Conservation (phyloP, 2,113 vertebrate species). For the Paradisaea rubra region DNA sequence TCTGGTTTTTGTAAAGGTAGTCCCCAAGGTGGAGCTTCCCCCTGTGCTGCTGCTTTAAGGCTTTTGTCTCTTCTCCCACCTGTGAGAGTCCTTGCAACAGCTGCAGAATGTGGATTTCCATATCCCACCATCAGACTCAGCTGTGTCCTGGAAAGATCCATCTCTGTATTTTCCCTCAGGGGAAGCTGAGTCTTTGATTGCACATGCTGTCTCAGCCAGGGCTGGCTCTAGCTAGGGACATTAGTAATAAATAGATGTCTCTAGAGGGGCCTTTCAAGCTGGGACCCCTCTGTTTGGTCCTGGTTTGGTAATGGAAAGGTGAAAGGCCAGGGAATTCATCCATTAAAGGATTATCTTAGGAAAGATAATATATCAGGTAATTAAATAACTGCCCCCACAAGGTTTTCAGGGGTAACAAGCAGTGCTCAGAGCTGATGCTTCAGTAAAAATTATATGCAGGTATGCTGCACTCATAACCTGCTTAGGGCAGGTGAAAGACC, state of each 20-base stretch:
- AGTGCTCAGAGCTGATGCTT: background rate
- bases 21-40: background rate
- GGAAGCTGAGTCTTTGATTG: background rate
- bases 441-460: background rate
- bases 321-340: constrained; percentile 23
- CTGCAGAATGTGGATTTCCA: constrained; percentile 6
- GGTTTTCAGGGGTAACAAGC: background rate
- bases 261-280: background rate
- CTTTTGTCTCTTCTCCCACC: background rate
- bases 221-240: background rate
- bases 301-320: background rate
- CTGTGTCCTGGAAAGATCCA: background rate
- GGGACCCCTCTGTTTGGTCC: background rate
- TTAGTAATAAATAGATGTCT: background rate
- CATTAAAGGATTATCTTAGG: background rate
- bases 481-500: background rate
- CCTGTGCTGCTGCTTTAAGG: background rate
- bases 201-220: background rate
- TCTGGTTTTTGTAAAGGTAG: background rate
- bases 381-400: background rate
- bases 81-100: background rate
- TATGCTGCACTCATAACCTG: background rate
- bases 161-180: background rate
- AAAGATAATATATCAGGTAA: background rate
- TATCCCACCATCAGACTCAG: background rate